Conservation (phyloP, 2,888 invertebrate genomes). For the Bruchidius siliquastri region DNA sequence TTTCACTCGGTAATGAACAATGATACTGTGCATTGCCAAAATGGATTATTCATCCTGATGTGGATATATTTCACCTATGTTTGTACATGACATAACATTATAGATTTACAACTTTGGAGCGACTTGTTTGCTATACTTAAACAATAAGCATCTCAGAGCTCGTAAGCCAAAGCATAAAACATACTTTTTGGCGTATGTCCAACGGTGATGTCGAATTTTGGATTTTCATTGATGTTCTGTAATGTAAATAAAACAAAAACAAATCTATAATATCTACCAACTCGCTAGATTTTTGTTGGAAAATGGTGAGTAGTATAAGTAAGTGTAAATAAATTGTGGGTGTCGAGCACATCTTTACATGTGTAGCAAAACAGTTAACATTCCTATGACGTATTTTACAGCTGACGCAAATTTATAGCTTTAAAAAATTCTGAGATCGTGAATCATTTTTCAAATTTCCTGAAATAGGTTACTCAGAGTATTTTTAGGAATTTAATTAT, state of each 20-base stretch:
- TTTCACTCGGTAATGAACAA: no score
- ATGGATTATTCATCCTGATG: background rate
- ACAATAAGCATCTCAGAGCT: background rate
- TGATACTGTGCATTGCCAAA: no score
- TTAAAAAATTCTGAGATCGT: background rate
- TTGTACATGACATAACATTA: background rate
- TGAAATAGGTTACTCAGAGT: background rate
- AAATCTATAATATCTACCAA: background rate
- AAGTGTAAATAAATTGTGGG: background rate
- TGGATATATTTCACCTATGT: background rate
- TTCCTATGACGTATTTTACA: background rate
- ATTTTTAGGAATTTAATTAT: background rate
- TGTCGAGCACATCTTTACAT: background rate
- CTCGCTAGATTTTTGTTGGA: background rate
- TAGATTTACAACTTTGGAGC: background rate
- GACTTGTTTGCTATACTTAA: background rate
- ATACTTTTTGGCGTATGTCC: background rate
- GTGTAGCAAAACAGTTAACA: background rate
- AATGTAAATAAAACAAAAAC: background rate
- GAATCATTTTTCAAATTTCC: background rate
- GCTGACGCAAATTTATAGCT: background rate
- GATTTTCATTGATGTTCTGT: background rate
- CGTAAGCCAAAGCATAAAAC: background rate
- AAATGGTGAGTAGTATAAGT: background rate
- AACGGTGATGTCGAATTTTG: background rate